phyloP scores from a whole-genome alignment of 2,797 vertebrate species.

The Acrossocheilus fasciatus region DNA sequence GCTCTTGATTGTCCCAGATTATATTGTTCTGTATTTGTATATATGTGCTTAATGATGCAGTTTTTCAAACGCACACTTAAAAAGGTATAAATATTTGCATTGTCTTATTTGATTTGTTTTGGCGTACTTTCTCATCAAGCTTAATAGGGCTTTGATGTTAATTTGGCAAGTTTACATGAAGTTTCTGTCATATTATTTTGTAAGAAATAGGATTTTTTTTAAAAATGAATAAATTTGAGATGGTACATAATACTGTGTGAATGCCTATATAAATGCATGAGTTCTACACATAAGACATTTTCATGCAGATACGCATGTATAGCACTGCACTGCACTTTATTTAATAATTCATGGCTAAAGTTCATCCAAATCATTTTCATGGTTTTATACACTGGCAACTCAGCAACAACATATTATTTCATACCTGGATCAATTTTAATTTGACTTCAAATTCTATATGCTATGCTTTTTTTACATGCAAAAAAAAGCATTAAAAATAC shows the following conservation, averaged over 20 bases:
- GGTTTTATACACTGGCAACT: not conserved
- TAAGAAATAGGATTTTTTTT: not conserved
- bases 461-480: not conserved
- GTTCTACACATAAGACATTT: not conserved
- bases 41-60: conserved; percentile 28
- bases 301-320: not conserved
- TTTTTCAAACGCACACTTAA: not conserved
- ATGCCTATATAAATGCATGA: not conserved
- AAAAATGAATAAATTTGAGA: not conserved
- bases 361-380: not conserved
- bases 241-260: not conserved
- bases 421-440: not conserved
- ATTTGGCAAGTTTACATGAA: conserved; percentile 26
- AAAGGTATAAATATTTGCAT: conserved; percentile 17
- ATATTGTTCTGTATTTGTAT: not conserved
- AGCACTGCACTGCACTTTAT: not conserved
- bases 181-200: conserved; percentile 16
- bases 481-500: not conserved
- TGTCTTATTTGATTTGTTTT: conserved; percentile 4
- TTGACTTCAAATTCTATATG: not conserved
- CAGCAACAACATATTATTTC: not conserved
- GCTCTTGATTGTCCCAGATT: conserved; percentile 16
- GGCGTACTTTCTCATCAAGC: not conserved
- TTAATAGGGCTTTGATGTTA: not conserved
- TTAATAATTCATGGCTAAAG: not conserved